Conservation (phyloP, 2,888 invertebrate species). For the Nowickia ferox region DNA sequence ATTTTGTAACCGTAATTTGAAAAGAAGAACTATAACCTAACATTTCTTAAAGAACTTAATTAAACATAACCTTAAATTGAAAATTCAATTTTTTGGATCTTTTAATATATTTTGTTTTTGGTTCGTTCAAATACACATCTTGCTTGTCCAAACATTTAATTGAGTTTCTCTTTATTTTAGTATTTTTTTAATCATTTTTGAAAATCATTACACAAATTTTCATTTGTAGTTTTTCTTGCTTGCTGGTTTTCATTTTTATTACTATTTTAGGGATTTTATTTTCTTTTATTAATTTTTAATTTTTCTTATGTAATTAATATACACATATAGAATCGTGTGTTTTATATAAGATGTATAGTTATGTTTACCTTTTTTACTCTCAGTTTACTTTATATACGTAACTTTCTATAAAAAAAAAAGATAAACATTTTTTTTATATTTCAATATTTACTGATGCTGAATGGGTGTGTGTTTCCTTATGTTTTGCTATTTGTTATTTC, state of each 20-base stretch:
- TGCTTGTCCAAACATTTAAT: conserved; percentile 81
- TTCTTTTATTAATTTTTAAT: conserved; percentile 17
- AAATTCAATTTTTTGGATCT: conserved; percentile 49
- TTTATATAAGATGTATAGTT: conserved; percentile 60
- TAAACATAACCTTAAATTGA: conserved; percentile 47
- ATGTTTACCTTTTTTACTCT: conserved; percentile 39
- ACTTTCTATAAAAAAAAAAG: conserved; percentile 54
- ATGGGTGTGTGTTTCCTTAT: background rate
- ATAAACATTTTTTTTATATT: conserved; percentile 52
- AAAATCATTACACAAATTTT: conserved; percentile 77
- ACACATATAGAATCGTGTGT: conserved; percentile 58
- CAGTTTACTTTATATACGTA: conserved; percentile 44
- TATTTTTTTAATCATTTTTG: conserved; percentile 76
- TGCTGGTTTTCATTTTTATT: conserved; percentile 55
- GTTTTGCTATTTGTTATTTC: conserved; percentile 23
- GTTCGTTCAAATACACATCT: conserved; percentile 70
- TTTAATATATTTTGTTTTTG: conserved; percentile 42
- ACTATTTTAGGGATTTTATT: conserved; percentile 38
- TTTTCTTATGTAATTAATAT: conserved; percentile 40
- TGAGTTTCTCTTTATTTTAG: conserved; percentile 75
- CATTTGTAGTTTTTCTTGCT: conserved; percentile 49
- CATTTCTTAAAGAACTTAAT: conserved; percentile 45
- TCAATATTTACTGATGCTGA: conserved; percentile 46
- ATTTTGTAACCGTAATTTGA: conserved; percentile 27
- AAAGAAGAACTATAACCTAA: conserved; percentile 34